Percentiles rank a stretch among this genome's conserved stretches.
Evolutionary conservation across 2,888 invertebrate genomes (phyloP).

Genomic region (Pegoplata infirma): DNA sequence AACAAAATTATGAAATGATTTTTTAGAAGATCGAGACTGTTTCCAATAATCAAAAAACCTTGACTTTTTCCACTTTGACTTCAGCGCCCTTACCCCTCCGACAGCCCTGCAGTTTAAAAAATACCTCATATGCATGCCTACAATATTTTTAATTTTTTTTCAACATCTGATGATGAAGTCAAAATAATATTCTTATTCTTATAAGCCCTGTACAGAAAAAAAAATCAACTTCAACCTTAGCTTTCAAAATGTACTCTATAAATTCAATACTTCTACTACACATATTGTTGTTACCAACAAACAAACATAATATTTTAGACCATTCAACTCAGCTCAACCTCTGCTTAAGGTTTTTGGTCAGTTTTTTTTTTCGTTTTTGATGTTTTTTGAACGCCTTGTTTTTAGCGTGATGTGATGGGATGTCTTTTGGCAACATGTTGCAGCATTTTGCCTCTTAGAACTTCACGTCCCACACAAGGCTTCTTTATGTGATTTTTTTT

Average conservation of each 20-base stretch:
- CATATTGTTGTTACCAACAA: slow-evolving; percentile 1
- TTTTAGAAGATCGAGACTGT: too few relatives aligned
- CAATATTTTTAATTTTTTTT: slow-evolving; percentile 45
- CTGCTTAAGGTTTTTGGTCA: slow-evolving; percentile 2
- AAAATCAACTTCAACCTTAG: slow-evolving; percentile 61
- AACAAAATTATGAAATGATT: too few relatives aligned
- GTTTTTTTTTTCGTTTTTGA: slow-evolving; percentile 12
- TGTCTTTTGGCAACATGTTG: slow-evolving; percentile 46
- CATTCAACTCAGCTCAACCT: slow-evolving; percentile 17
- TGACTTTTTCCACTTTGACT: too few relatives aligned
- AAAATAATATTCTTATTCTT: neutral
- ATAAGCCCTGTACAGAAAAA: slow-evolving; percentile 35
- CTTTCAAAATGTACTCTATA: slow-evolving; percentile 62
- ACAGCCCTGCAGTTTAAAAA: neutral
- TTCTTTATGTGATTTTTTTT: slow-evolving; percentile 36
- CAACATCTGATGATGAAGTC: slow-evolving; percentile 44
- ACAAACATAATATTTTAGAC: slow-evolving; percentile 25
- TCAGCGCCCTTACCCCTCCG: neutral
- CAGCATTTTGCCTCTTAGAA: neutral
- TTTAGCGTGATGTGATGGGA: slow-evolving; percentile 47
- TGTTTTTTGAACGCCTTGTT: slow-evolving; percentile 42
- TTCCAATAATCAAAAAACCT: too few relatives aligned
- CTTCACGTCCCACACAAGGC: slow-evolving; percentile 60
- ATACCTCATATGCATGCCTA: slow-evolving; percentile 28
- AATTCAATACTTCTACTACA: slow-evolving; percentile 43